These are phyloP conservation scores for Hippocampus abdominalis DNA, from an alignment of 2,113 vertebrate species.

Conservation along the genomic window DNA sequence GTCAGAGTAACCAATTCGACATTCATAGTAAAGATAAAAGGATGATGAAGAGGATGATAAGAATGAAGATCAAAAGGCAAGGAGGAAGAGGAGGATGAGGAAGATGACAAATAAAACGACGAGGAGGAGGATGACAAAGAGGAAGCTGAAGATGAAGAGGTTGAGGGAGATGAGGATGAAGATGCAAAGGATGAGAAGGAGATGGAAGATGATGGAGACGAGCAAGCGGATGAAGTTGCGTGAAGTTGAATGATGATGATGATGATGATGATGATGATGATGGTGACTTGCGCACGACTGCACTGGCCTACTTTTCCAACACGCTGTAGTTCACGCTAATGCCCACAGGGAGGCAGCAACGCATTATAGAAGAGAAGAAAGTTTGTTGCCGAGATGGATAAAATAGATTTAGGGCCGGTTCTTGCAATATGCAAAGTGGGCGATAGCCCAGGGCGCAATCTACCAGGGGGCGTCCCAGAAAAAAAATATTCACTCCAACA, in stretches of 20 bases:
- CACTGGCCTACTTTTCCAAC: background rate
- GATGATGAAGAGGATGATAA: background rate
- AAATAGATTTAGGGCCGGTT: no score
- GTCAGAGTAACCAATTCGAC: background rate
- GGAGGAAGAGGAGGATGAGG: background rate
- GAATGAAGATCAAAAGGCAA: background rate
- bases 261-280: background rate
- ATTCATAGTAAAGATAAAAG: background rate
- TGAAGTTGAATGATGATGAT: background rate
- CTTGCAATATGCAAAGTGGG: no score
- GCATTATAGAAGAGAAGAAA: slow-evolving; percentile 7
- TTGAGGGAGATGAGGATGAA: background rate
- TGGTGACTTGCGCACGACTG: background rate
- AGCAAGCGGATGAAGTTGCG: background rate
- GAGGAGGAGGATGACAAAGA: background rate
- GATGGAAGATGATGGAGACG: background rate
- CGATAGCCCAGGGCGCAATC: no score
- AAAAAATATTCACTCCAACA: no score
- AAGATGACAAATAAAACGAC: background rate
- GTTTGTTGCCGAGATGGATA: no score
- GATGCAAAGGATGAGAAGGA: background rate
- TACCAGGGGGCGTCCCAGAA: no score
- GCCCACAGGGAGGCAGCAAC: slow-evolving; percentile 57
- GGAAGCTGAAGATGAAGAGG: background rate
- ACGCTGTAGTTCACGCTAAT: slow-evolving; percentile 13